Percentiles rank a stretch among this genome's conserved stretches.
Conservation (phyloP, 1,140 invertebrate species). For the Heliconius nattereri region DNA sequence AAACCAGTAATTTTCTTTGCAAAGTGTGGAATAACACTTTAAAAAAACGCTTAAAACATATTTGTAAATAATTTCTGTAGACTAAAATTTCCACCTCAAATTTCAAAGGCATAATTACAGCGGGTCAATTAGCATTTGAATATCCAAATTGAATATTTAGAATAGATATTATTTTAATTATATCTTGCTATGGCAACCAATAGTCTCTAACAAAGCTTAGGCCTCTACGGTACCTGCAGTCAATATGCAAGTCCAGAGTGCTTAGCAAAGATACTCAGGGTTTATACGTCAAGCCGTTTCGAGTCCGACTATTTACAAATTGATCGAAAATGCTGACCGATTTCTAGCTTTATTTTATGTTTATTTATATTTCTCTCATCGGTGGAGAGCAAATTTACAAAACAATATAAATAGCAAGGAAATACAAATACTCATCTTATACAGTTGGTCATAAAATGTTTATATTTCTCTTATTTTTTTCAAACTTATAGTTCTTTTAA, state of each 20-base stretch:
- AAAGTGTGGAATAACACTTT: too few species aligned
- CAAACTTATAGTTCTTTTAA: too few species aligned
- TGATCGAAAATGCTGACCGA: slow-evolving; percentile 18
- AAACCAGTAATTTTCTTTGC: too few species aligned
- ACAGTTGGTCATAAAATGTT: background rate
- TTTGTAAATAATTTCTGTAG: background rate
- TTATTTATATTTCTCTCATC: slow-evolving; percentile 31
- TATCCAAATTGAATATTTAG: background rate
- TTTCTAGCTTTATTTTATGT: slow-evolving; percentile 25
- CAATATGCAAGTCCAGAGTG: slow-evolving; percentile 27
- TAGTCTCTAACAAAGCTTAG: background rate
- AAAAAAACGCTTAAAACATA: background rate
- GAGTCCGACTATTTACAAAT: slow-evolving; percentile 24
- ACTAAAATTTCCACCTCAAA: background rate
- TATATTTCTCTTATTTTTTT: background rate
- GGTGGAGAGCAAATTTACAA: slow-evolving; percentile 24
- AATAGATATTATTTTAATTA: background rate
- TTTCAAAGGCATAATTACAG: background rate
- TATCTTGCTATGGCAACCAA: background rate
- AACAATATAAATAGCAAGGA: slow-evolving; percentile 25
- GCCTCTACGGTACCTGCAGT: slow-evolving; percentile 4
- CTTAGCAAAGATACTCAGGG: slow-evolving; percentile 34
- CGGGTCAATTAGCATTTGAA: background rate
- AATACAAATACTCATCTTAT: slow-evolving; percentile 20
- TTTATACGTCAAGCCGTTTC: slow-evolving; percentile 22